Base-by-base conservation (phyloP, 2,797 vertebrate species). In the Gastrophryne carolinensis region DNA sequence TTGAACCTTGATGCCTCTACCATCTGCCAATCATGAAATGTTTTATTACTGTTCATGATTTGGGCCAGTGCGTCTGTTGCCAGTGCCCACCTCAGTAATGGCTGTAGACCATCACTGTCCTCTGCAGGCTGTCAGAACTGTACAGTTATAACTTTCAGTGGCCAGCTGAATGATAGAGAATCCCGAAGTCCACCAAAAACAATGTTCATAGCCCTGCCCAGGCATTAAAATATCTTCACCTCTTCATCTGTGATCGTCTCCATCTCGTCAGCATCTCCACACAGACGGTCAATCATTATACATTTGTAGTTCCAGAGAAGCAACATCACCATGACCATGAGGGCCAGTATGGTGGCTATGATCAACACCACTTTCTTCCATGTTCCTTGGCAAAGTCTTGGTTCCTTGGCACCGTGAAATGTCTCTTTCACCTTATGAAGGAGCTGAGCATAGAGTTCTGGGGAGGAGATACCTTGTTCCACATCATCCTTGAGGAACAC, bases 241-340 rank as follows among this genome's bases (percentile, higher is more conserved):
- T 13, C 53, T 17, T 19, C 27, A 34, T 70, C 71, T 5, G 69
- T 17, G 1, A 60, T 58, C 7, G 65, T 32, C 17, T 71, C 11
- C 12, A 41, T 5, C 26, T 75, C 58, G 0, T 56, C 3, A 29
- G 17, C 58, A 17, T 60, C 78, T 26, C 64, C 23, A 19, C 78
- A 79, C 13, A 35, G 17, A 0, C 12, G 72, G 15, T 79, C 72
- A 3, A 79, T 12, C 15, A 79, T 17, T 3, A 71, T 75, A 30
- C 78, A 79, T 44, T 79, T 79, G 26, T 79, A 79, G 29, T 79
- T 63, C 72, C 72, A 75, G 3, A 79, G 5, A 11, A 79, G 53
- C 32, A 79, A 17, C 5, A 60, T 15, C 5, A 47, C 37, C 66
- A 71, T 75, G 2, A 75, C 9, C 0, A 13, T 4, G 12, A 75